Evolutionary conservation across 2,113 vertebrate genomes (phyloP).

Genomic region (Lampris megalopsis): DNA sequence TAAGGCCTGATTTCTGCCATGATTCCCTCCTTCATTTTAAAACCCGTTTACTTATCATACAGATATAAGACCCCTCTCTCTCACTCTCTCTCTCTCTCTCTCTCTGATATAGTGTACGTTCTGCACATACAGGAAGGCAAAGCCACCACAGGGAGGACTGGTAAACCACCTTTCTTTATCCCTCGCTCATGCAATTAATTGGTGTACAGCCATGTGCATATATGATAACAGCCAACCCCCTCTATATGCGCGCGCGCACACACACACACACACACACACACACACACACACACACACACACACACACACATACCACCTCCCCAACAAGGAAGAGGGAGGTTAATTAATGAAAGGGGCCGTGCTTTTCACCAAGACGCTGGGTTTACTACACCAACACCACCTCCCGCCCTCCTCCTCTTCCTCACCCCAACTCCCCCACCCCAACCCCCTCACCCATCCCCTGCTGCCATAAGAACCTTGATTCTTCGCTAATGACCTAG

Average conservation of each 20-base stretch:
- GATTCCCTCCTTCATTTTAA: slow-evolving; percentile 99
- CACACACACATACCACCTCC: slow-evolving; percentile 61
- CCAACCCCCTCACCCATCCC: slow-evolving; percentile 79
- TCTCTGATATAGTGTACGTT: slow-evolving; percentile 74
- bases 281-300: slow-evolving; percentile 20
- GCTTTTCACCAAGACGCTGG: slow-evolving; percentile 92
- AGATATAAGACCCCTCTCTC: slow-evolving; percentile 89
- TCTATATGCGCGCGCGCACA: not conserved
- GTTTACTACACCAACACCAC: slow-evolving; percentile 90
- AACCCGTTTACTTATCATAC: slow-evolving; percentile 98
- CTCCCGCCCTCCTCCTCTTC: slow-evolving; percentile 78
- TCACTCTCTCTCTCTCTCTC: slow-evolving; percentile 56
- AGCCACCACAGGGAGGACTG: slow-evolving; percentile 87
- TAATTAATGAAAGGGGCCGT: slow-evolving; percentile 98
- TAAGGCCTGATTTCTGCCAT: slow-evolving; percentile 93
- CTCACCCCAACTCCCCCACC: slow-evolving; percentile 68
- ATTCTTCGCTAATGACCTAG: slow-evolving; percentile 99
- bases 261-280: not conserved
- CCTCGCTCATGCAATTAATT: slow-evolving; percentile 90
- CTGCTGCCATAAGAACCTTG: slow-evolving; percentile 98
- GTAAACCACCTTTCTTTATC: slow-evolving; percentile 88
- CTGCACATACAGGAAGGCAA: slow-evolving; percentile 68
- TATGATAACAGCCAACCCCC: slow-evolving; percentile 85
- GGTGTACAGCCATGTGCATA: slow-evolving; percentile 93
- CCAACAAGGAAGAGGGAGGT: slow-evolving; percentile 96